These are phyloP conservation scores for Takifugu flavidus DNA, from an alignment of 2,113 vertebrate species.

Conservation along the genomic window DNA sequence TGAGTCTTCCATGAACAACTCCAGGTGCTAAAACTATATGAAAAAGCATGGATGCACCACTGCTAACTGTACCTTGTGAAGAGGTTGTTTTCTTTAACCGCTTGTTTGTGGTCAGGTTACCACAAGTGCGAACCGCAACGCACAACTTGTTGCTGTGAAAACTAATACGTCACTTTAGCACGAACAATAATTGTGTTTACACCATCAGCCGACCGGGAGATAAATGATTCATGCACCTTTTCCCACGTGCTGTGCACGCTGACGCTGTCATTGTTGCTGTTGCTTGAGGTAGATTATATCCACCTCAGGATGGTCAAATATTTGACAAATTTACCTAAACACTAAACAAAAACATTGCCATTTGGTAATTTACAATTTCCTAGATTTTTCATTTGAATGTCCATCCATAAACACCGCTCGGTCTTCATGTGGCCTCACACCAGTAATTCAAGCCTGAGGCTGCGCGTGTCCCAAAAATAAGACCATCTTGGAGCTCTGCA, in stretches of 20 bases:
- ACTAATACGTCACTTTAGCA: conserved; percentile 3
- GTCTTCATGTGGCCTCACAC: too few species aligned
- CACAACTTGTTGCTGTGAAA: not conserved
- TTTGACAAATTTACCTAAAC: too few species aligned
- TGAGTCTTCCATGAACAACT: too few species aligned
- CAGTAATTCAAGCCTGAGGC: too few species aligned
- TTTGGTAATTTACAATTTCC: too few species aligned
- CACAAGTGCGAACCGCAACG: not conserved
- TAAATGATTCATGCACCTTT: conserved; percentile 5
- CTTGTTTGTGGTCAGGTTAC: not conserved
- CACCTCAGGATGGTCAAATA: too few species aligned
- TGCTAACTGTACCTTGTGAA: not conserved
- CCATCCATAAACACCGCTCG: too few species aligned
- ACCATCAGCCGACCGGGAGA: not conserved
- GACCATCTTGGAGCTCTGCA: too few species aligned
- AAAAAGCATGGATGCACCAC: not conserved
- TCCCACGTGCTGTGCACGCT: not conserved
- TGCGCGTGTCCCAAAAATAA: too few species aligned
- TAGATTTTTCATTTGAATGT: too few species aligned
- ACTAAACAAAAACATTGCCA: too few species aligned
- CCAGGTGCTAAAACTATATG: not conserved
- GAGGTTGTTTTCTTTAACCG: not conserved
- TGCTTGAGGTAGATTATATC: too few species aligned
- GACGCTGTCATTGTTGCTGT: not conserved
- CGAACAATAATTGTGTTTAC: not conserved